Conservation (phyloP, 2,888 invertebrate species). For the Linyphia triangularis region DNA sequence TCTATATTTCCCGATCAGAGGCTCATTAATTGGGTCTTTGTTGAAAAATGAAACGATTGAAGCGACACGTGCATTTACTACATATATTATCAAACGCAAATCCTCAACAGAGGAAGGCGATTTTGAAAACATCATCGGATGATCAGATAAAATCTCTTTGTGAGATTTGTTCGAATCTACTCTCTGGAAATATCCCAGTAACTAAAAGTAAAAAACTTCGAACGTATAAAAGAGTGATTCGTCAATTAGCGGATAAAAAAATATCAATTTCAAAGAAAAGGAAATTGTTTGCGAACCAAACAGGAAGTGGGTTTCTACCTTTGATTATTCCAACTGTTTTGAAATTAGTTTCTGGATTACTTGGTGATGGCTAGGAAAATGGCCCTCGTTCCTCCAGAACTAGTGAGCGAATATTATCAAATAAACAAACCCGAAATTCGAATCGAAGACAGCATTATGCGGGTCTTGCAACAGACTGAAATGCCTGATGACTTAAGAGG, state of each 20-base stretch:
- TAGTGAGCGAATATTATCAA: conserved; percentile 27
- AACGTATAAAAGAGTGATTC: conserved; percentile 23
- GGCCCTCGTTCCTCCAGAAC: neutral
- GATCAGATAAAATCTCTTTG: conserved; percentile 34
- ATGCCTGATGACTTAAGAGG: conserved; percentile 1
- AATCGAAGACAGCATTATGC: conserved; percentile 9
- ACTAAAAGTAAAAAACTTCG: neutral
- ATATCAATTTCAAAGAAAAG: neutral
- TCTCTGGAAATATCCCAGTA: conserved; percentile 2
- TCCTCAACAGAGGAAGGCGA: conserved; percentile 23
- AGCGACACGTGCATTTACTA: neutral
- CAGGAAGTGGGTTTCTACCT: neutral
- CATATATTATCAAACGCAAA: neutral
- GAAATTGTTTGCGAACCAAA: neutral
- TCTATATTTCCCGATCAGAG: neutral
- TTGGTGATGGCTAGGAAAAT: conserved; percentile 15
- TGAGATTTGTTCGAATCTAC: conserved; percentile 35
- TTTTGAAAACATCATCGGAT: neutral
- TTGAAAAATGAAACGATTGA: neutral
- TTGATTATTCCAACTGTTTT: conserved; percentile 22
- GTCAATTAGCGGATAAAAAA: conserved; percentile 22
- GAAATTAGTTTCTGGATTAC: neutral
- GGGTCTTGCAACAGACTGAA: neutral
- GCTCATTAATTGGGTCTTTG: conserved; percentile 6
- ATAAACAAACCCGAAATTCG: conserved; percentile 27